Evolutionary conservation across 2,888 invertebrate species (phyloP).

Genomic region (Drosophila falleni): DNA sequence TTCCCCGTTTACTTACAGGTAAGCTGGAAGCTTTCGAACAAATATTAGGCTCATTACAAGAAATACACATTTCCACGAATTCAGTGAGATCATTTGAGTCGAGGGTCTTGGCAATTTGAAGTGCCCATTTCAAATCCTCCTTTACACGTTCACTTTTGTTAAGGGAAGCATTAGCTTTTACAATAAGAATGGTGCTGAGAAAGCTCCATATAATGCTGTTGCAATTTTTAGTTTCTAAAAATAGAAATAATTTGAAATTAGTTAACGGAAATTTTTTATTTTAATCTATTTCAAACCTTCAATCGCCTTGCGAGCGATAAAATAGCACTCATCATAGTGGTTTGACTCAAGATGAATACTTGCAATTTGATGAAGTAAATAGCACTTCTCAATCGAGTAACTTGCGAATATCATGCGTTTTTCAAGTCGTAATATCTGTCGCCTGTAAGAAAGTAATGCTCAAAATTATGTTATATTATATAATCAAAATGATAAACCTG

Average conservation of each 20-base stretch:
- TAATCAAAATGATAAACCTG: slow-evolving; percentile 21
- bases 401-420: slow-evolving; percentile 74
- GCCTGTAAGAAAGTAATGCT: slow-evolving; percentile 39
- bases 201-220: slow-evolving; percentile 79
- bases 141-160: slow-evolving; percentile 76
- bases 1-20: slow-evolving; percentile 33
- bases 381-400: slow-evolving; percentile 77
- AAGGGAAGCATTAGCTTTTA: slow-evolving; percentile 77
- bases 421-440: slow-evolving; percentile 64
- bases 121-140: slow-evolving; percentile 65
- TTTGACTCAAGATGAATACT: slow-evolving; percentile 68
- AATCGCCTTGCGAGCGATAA: slow-evolving; percentile 71
- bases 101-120: slow-evolving; percentile 53
- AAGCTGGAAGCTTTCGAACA: slow-evolving; percentile 30
- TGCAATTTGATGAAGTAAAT: slow-evolving; percentile 77
- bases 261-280: background rate
- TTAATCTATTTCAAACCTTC: slow-evolving; percentile 57
- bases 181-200: slow-evolving; percentile 69
- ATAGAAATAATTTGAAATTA: background rate
- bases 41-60: slow-evolving; percentile 63
- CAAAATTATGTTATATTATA: background rate
- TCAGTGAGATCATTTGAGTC: slow-evolving; percentile 40
- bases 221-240: slow-evolving; percentile 69
- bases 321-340: slow-evolving; percentile 76
- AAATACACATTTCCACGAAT: slow-evolving; percentile 66